Base-by-base conservation (phyloP, 2,888 invertebrate species). In the Glyphotaelius pellucidus region DNA sequence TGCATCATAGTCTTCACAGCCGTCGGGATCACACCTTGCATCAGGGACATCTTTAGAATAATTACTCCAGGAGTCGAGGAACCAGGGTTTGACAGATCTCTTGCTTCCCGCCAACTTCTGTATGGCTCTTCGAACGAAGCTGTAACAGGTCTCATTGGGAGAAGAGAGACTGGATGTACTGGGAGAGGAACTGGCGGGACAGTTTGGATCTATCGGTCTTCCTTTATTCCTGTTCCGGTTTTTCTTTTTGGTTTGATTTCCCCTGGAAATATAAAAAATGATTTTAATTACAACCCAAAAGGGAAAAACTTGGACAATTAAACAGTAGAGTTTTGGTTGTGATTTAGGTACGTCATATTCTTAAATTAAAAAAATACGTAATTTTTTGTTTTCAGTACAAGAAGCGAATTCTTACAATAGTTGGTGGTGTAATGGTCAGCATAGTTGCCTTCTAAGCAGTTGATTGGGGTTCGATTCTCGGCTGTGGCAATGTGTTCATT, bases 61-160 rank as follows among this genome's bases (percentile, higher is more conserved):
- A 93, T 94, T 94, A 90, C 97, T 97, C 98, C 98, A 98, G 0
- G 98, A 98, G 89, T 98, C 98, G 25, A 98, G 96, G 94, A 98
- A 98, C 98, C 98, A 98, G 12, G 97, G 97, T 93, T 97, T 96
- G 93, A 95, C 94, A 14, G 94, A 94, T 12, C 96, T 97, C 0
- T 97, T 96, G 12, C 97, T 96, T 4, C 98, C 98, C 5, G 98
- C 98, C 89, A 98, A 95, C 95, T 98, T 98, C 96, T 98, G 98
- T 89, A 99, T 96, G 19, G 99, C 99, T 94, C 98, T 97, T 87
- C 99, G 96, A 9, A 99, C 98, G 95, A 99, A 99, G 94, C 98
- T 98, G 95, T 99, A 99, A 95, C 99, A 99, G 5, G 98, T 98
- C 95, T 99, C 99, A 94, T 98, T 98, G 7, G 99, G 99, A 93